phyloP scores from a whole-genome alignment of 2,797 vertebrate species.

The Urosaurus nigricauda region DNA sequence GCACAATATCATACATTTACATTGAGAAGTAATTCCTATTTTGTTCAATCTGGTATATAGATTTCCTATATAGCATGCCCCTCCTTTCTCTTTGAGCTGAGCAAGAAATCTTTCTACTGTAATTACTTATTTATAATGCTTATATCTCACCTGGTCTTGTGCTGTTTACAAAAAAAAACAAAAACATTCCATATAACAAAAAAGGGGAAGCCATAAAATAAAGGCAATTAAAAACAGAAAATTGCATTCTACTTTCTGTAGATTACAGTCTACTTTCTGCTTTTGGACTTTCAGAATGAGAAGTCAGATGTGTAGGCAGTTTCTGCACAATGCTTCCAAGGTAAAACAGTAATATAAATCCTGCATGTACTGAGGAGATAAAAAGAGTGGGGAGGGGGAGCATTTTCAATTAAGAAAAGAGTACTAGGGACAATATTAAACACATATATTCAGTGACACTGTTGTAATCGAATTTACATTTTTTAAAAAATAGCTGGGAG shows the following conservation, averaged over 20 bases:
- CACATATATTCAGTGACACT: neutral
- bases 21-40: no score
- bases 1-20: no score
- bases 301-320: neutral
- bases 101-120: neutral
- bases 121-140: neutral
- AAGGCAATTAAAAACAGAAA: neutral
- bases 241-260: neutral
- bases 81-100: neutral
- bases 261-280: no score
- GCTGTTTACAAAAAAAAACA: neutral
- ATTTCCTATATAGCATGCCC: no score
- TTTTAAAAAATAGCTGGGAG: neutral
- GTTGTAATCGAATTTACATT: neutral
- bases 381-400: neutral
- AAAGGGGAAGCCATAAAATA: neutral
- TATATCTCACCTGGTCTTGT: no score
- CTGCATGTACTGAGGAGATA: neutral
- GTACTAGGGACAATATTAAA: neutral
- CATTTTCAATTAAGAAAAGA: neutral
- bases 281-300: no score
- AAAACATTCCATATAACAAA: neutral
- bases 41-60: no score
- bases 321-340: neutral
- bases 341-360: neutral